Base-by-base conservation (phyloP, 2,888 invertebrate species). In the Tupiocoris notatus region DNA sequence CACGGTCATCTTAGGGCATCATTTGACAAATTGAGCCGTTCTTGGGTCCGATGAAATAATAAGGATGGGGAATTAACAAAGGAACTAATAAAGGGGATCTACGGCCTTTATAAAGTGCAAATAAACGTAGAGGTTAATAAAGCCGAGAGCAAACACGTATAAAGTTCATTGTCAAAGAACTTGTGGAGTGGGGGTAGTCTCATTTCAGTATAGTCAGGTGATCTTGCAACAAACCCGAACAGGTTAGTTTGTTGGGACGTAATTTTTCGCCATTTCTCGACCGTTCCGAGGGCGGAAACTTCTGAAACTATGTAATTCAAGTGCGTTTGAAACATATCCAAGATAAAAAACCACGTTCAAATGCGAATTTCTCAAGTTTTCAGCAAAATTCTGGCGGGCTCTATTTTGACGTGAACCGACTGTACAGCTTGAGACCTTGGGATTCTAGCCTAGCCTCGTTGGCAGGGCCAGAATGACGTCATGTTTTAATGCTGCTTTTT, bases 401-500 rank as follows among this genome's bases (percentile, higher is more conserved):
- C 77, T 75, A 54, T 62, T 78, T 77, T 78, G 58, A 70, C 66
- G 75, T 70, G 74, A 76, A 61, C 77, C 68, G 80, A 80, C 80
- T 80, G 78, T 80, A 80, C 80, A 57, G 39, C 54, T 7, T 17
- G 78, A 80, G 81, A 80, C 80, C 81, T 81, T 81, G 80, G 80
- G 78, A 81, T 77, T 77, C 76, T 77, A 79, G 65, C 75, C 76
- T 80, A 80, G 80, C 78, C 81, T 81, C 80, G 68, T 68, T 57
- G 54, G 65, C 75, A 78, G 80, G 77, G 67, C 58, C 63, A 57
- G 54, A 68, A 78, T 82, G 82, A 85, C 85, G 85, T 86, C 84
- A 85, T 82, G 83, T 81, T 81, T 66, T 81, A 81, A 83, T 84
- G 84, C 85, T 84, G 83, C 82, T 79, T 79, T 81, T 81, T 82